These are phyloP conservation scores for Lutjanus erythropterus DNA, from an alignment of 2,113 vertebrate genomes.

Conservation along the genomic window DNA sequence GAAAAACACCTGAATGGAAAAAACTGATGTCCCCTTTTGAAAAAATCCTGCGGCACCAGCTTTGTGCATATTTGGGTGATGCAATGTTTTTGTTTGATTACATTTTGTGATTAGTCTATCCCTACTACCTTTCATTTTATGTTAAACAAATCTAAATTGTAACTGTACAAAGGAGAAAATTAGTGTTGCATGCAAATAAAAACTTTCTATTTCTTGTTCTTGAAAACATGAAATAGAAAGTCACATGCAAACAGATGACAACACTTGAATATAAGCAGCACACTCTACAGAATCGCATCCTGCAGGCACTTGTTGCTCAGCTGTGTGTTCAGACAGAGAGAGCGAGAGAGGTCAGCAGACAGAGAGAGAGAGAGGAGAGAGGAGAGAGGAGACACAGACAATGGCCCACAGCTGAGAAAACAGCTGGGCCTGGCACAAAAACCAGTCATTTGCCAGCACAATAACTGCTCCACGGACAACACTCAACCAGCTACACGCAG, in stretches of 20 bases:
- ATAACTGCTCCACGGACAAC: conserved; percentile 52
- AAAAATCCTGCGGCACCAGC: neutral
- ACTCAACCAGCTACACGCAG: conserved; percentile 50
- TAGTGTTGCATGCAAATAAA: neutral
- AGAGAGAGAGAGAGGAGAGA: neutral
- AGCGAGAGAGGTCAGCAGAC: neutral
- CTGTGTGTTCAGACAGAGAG: conserved; percentile 13
- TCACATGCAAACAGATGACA: conserved; percentile 3
- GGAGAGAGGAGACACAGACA: conserved; percentile 31
- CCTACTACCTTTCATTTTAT: neutral
- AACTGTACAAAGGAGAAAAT: neutral
- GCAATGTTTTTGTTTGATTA: neutral
- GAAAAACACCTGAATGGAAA: neutral
- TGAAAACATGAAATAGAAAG: neutral
- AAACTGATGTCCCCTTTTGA: neutral
- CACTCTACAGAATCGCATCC: conserved; percentile 22
- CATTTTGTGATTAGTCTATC: neutral
- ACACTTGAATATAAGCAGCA: neutral
- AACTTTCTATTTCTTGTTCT: neutral
- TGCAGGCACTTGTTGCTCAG: conserved; percentile 56
- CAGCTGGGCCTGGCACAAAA: conserved; percentile 64
- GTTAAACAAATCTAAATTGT: neutral
- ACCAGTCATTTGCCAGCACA: conserved; percentile 57
- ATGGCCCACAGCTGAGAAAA: conserved; percentile 58
- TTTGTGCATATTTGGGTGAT: neutral